These are phyloP conservation scores for Chrysina gloriosa DNA, from an alignment of 2,888 invertebrate species.

Conservation along the genomic window DNA sequence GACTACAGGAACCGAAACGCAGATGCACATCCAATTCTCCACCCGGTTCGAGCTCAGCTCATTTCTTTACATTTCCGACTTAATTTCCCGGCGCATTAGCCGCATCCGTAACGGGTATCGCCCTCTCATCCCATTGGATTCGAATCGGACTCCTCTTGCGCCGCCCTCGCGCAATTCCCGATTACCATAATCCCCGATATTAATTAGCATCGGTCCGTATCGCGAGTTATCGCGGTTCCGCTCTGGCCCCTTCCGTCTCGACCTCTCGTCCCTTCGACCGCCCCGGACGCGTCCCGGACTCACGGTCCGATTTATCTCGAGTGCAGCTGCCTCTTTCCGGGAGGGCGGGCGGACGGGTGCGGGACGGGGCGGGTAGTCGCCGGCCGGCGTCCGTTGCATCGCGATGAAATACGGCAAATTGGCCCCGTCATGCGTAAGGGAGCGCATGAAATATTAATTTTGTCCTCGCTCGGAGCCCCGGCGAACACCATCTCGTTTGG, in stretches of 20 bases:
- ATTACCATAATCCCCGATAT: conserved; percentile 40
- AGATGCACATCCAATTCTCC: too few species aligned
- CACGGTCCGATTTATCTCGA: conserved; percentile 24
- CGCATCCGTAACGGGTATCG: neutral
- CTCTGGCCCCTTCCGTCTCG: neutral
- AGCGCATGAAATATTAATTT: conserved; percentile 40
- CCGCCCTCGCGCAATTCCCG: conserved; percentile 8
- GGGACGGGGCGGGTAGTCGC: neutral
- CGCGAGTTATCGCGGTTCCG: conserved; percentile 24
- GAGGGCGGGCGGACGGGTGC: neutral
- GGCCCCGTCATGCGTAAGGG: conserved; percentile 37
- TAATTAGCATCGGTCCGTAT: conserved; percentile 34
- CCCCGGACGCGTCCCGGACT: conserved; percentile 2
- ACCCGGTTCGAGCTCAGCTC: too few species aligned
- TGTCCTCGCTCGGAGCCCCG: too few species aligned
- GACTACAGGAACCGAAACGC: too few species aligned
- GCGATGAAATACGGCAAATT: conserved; percentile 39
- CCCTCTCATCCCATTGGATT: neutral
- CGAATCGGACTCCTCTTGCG: neutral
- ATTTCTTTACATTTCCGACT: too few species aligned
- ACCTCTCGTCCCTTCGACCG: neutral
- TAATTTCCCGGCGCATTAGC: too few species aligned
- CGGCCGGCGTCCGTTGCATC: conserved; percentile 16
- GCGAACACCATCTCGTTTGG: too few species aligned
- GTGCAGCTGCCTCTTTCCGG: conserved; percentile 34